Base-by-base conservation (phyloP, 1,140 invertebrate species). In the Anastatus disparis region DNA sequence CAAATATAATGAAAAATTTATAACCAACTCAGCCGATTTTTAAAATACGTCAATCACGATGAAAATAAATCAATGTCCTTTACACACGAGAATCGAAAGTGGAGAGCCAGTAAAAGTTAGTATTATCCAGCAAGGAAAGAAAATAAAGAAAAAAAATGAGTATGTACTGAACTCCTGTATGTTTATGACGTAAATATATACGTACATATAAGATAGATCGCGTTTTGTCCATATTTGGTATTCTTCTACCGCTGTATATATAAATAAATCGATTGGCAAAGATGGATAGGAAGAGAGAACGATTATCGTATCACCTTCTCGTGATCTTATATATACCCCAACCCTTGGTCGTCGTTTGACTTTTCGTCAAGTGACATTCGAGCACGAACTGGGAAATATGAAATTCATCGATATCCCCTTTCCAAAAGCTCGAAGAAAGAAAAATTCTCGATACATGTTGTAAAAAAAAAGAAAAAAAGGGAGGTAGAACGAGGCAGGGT, bases 21-120 rank as follows among this genome's bases (percentile, higher is more conserved):
- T 6, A n/a, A n/a, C n/a, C n/a, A 58, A 61, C 2, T 40, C 27
- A 9, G 61, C 52, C 26, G 48, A 2, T 17, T 8, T 31, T 10
- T 13, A 59, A 38, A n/a, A 52, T 42, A 38, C 42, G 44, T 31
- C 44, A 27, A 72, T 59, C 40, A 29, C 70, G 29, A 52, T 29
- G 53, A 70, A 67, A 70, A 70, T 20, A 73, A 73, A 71, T 72
- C 64, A 73, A 75, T 50, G 66, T 58, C 71, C 61, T 53, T 46
- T n/a, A n/a, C n/a, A n/a, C n/a, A 40, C 64, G 70, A 38, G 71
- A 26, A 38, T 22, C 24, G 13, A n/a, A 35, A 24, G 42, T 22
- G 22, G 17, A 29, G 62, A 55, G n/a, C n/a, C n/a, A n/a, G n/a
- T n/a, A n/a, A n/a, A n/a, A n/a, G n/a, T n/a, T n/a, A n/a, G n/a